Evolutionary conservation across 1,140 invertebrate genomes (phyloP), one percentile per base, ranked within the genome.

Genomic region (Lutraria rhynchaena): DNA sequence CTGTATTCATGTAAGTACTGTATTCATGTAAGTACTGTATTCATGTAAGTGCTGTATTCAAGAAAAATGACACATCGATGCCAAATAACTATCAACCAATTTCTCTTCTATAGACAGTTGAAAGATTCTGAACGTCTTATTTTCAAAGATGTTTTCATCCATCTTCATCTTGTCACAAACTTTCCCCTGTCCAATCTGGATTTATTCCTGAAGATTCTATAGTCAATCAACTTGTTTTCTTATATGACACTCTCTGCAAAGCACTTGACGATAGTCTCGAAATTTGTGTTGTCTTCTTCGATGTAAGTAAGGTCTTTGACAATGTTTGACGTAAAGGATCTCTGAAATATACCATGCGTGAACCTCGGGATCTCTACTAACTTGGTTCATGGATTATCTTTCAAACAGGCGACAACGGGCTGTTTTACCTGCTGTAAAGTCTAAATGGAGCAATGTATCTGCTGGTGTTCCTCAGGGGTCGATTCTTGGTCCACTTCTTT

Each of bases 301-400:
- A 81, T 71, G 75, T 74, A 31, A 74, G 70, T n/a, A 67, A 83
- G 17, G 82, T 76, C 5, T 74, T 83, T 55, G 76, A 83, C 49
- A 9, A 41, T 13, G 76, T 80, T 19, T 81, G 69, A 51, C 60
- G 81, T 51, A 55, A 70, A 27, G 82, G 53, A n/a, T 29, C 41
- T 83, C 0, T 4, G 73, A 33, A n/a, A 37, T 27, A 83, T 13
- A 67, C 22, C 17, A 27, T 11, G 5, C 29, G 17, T 75, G 60
- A 17, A 75, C 60, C 19, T 44, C n/a, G 11, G 51, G 37, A 0
- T 41, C 53, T 35, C 19, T 83, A 9, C 37, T 83, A 3, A 4
- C 33, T 41, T 70, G 81, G 73, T 41, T 83, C 51, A n/a, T n/a
- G n/a, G n/a, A n/a, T n/a, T n/a, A n/a, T n/a, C n/a, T n/a, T n/a